Conservation (phyloP, 2,797 vertebrate genomes). For the Galaxias olidus region DNA sequence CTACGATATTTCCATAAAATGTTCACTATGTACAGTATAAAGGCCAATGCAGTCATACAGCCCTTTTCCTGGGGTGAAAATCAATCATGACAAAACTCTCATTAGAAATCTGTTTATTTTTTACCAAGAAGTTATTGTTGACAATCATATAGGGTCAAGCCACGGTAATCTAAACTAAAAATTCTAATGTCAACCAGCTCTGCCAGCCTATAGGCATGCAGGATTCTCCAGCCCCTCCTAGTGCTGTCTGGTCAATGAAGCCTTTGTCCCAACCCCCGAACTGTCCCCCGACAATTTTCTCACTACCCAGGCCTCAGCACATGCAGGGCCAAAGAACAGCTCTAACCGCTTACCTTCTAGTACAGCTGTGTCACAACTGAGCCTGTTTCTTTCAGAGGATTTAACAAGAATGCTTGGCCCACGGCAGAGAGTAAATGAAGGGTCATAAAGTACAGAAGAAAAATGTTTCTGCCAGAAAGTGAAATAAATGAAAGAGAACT, state of each 20-base stretch:
- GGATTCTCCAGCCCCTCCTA: constrained; percentile 59
- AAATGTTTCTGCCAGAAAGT: constrained; percentile 40
- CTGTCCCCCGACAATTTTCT: constrained; percentile 41
- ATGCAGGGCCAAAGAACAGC: constrained; percentile 61
- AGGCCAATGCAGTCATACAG: too few relatives aligned
- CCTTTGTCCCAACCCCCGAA: constrained; percentile 71
- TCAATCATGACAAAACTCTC: too few relatives aligned
- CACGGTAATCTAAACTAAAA: constrained; percentile 5
- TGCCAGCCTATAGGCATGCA: constrained; percentile 46
- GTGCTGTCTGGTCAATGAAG: constrained; percentile 65
- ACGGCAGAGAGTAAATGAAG: constrained; percentile 33
- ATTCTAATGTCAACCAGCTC: constrained; percentile 31
- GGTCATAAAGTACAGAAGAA: constrained; percentile 17
- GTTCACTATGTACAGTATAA: too few relatives aligned
- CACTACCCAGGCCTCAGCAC: constrained; percentile 54
- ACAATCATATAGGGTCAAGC: not conserved
- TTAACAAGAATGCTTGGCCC: constrained; percentile 21
- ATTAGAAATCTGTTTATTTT: too few relatives aligned
- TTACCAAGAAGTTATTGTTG: too few relatives aligned
- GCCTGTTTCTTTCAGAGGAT: not conserved
- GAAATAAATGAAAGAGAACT: constrained; percentile 29
- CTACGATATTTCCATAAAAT: too few relatives aligned
- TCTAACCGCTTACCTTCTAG: constrained; percentile 58
- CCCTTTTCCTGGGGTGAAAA: too few relatives aligned
- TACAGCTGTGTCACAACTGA: constrained; percentile 21